phyloP scores from a whole-genome alignment of 2,888 invertebrate genomes.

The Alloplasta piceator region DNA sequence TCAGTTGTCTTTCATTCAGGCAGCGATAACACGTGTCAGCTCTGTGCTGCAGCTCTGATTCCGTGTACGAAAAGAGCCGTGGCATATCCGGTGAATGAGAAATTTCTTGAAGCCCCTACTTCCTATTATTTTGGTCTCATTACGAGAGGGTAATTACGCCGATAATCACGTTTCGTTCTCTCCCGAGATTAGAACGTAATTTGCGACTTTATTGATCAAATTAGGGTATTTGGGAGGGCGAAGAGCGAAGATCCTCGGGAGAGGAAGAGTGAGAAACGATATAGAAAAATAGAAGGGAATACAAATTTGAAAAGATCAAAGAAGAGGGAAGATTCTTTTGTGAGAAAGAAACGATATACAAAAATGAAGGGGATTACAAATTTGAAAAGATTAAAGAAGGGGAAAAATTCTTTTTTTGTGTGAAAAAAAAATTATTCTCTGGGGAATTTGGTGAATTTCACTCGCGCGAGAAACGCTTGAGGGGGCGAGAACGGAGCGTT shows the following conservation, averaged over 20 bases:
- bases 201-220: constrained; percentile 15
- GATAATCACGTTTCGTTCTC: constrained; percentile 27
- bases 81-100: background rate
- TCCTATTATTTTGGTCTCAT: background rate
- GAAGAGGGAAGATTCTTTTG: background rate
- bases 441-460: background rate
- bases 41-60: background rate
- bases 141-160: constrained; percentile 31
- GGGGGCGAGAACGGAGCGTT: background rate
- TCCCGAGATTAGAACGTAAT: constrained; percentile 34
- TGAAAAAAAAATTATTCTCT: constrained; percentile 30
- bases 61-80: background rate
- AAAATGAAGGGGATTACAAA: background rate
- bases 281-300: background rate
- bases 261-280: background rate
- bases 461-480: background rate
- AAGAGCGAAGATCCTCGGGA: too few species aligned
- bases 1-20: constrained; percentile 8
- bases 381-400: background rate
- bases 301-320: too few species aligned
- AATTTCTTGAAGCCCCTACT: constrained; percentile 32
- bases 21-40: constrained; percentile 26
- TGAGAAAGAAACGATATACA: background rate
- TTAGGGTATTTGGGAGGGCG: background rate
- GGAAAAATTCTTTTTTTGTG: background rate